phyloP scores from a whole-genome alignment of 2,888 invertebrate species.

The Folsomia candida region DNA sequence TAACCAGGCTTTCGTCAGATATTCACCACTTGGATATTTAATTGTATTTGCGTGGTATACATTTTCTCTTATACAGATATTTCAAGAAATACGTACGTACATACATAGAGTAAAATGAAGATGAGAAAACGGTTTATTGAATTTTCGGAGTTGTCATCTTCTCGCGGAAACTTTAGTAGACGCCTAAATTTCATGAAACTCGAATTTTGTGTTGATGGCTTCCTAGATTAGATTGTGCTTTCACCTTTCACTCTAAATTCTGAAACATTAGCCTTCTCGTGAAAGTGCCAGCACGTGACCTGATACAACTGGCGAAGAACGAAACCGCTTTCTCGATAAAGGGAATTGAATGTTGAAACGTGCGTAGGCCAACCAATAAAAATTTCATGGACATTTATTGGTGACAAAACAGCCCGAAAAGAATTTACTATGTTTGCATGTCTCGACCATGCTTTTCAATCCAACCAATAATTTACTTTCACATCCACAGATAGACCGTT shows the following conservation, averaged over 20 bases:
- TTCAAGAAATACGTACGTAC: too few relatives aligned
- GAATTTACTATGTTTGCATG: not conserved
- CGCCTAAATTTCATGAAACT: not conserved
- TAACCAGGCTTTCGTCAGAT: too few relatives aligned
- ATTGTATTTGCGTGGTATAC: too few relatives aligned
- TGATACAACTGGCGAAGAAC: not conserved
- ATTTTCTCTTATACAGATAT: too few relatives aligned
- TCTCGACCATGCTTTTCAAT: not conserved
- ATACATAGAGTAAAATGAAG: too few relatives aligned
- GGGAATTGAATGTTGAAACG: not conserved
- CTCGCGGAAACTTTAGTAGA: not conserved
- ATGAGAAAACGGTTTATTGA: too few relatives aligned
- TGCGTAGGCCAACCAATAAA: not conserved
- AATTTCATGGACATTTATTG: constrained; percentile 5
- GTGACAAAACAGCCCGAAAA: not conserved
- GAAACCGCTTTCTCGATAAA: not conserved
- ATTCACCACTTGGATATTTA: too few relatives aligned
- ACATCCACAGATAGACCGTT: not conserved
- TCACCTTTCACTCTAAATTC: not conserved
- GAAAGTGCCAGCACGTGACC: not conserved
- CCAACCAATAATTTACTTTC: not conserved
- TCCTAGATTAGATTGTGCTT: not conserved
- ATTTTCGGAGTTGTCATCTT: not conserved
- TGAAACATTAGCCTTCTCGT: not conserved
- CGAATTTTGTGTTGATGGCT: not conserved